Conservation (phyloP, 2,797 vertebrate species). For the Anguilla marmorata region DNA sequence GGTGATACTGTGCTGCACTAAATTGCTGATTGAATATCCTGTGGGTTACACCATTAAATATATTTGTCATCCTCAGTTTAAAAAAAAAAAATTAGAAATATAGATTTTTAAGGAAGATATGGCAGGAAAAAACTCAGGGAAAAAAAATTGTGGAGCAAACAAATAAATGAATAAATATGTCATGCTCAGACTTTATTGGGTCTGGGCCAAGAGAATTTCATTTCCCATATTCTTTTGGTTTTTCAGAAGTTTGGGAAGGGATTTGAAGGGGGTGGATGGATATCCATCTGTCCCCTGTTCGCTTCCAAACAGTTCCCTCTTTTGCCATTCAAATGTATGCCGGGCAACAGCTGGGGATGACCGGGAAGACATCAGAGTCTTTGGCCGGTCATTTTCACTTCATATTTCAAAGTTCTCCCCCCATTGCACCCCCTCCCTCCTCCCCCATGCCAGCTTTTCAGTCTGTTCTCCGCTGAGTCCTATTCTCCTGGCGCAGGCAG, state of each 20-base stretch:
- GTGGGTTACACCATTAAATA: neutral
- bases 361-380: slow-evolving; percentile 70
- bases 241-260: slow-evolving; percentile 24
- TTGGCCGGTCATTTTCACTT: slow-evolving; percentile 76
- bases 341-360: slow-evolving; percentile 74
- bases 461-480: slow-evolving; percentile 71
- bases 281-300: slow-evolving; percentile 44
- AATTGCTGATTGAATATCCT: neutral
- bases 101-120: neutral
- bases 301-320: slow-evolving; percentile 52
- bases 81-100: neutral
- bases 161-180: neutral
- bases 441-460: slow-evolving; percentile 68
- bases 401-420: slow-evolving; percentile 68
- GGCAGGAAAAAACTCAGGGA: neutral
- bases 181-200: neutral
- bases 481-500: slow-evolving; percentile 71
- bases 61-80: neutral
- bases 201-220: slow-evolving; percentile 2
- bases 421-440: neutral
- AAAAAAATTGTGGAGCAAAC: neutral
- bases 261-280: slow-evolving; percentile 28
- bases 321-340: slow-evolving; percentile 74
- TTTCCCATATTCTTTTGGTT: slow-evolving; percentile 20
- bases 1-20: slow-evolving; percentile 20